phyloP scores from a whole-genome alignment of 2,113 vertebrate species.

The Percopsis transmontana region DNA sequence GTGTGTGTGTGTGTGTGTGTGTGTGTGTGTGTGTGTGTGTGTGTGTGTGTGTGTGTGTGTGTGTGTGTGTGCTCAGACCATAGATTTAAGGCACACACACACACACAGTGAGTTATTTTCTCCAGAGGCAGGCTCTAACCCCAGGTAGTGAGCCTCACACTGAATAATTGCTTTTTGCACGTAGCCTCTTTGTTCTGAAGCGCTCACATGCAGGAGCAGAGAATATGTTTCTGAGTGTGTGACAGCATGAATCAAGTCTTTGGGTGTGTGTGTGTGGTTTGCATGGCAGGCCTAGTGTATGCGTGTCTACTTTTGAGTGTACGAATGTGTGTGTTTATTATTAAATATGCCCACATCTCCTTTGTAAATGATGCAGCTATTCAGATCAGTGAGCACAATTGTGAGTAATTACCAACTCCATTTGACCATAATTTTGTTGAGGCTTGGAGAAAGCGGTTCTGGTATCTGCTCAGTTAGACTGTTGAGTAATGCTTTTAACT shows the following conservation, averaged over 20 bases:
- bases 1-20: slow-evolving; percentile 38
- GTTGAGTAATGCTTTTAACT: slow-evolving; percentile 77
- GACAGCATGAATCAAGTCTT: slow-evolving; percentile 47
- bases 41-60: not conserved
- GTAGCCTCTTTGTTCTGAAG: slow-evolving; percentile 63
- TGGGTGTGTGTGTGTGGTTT: slow-evolving; percentile 14
- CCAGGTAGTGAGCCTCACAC: slow-evolving; percentile 60
- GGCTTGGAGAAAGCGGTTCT: slow-evolving; percentile 51
- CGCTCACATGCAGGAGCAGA: slow-evolving; percentile 61
- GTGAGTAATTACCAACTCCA: slow-evolving; percentile 65
- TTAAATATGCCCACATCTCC: slow-evolving; percentile 26
- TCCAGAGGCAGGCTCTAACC: slow-evolving; percentile 69
- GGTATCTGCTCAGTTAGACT: slow-evolving; percentile 71
- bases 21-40: slow-evolving; percentile 27
- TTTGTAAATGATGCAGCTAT: slow-evolving; percentile 44
- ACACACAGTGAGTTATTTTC: slow-evolving; percentile 70
- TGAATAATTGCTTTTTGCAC: slow-evolving; percentile 74
- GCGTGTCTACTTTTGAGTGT: not conserved
- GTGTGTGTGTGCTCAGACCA: slow-evolving; percentile 4
- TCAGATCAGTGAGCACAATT: slow-evolving; percentile 49
- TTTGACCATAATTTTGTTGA: slow-evolving; percentile 50
- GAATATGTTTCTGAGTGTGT: slow-evolving; percentile 63
- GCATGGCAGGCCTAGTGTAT: not conserved
- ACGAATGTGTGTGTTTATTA: not conserved
- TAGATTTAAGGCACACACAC: slow-evolving; percentile 42